phyloP scores from a whole-genome alignment of 2,797 vertebrate genomes.

The Phrynocephalus forsythii region DNA sequence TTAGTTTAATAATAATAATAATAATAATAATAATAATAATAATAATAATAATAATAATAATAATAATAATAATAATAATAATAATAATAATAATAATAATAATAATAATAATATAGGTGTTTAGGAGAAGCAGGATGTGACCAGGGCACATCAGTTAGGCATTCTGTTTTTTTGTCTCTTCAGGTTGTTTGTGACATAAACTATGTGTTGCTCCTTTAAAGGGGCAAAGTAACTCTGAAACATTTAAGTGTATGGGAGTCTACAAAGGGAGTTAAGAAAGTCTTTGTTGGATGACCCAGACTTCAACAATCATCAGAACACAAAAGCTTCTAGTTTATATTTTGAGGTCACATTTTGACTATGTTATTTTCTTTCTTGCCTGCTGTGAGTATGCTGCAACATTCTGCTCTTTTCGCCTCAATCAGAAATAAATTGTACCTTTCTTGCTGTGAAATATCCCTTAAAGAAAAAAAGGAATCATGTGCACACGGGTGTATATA shows the following conservation, averaged over 20 bases:
- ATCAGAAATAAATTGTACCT: slow-evolving; percentile 1
- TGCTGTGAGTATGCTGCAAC: not conserved
- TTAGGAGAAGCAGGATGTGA: not conserved
- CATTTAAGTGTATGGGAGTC: not conserved
- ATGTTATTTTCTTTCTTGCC: not conserved
- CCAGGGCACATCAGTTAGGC: not conserved
- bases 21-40: too few relatives aligned
- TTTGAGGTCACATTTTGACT: slow-evolving; percentile 7
- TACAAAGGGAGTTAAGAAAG: not conserved
- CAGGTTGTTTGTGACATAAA: not conserved
- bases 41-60: too few relatives aligned
- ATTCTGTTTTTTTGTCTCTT: not conserved
- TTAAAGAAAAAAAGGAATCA: not conserved
- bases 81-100: too few relatives aligned
- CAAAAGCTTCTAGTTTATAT: slow-evolving; percentile 2
- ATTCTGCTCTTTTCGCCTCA: not conserved
- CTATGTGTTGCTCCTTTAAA: not conserved
- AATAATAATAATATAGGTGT: not conserved
- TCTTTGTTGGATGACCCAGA: not conserved
- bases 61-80: not conserved
- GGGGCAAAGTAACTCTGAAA: slow-evolving; percentile 13
- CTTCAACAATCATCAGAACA: not conserved
- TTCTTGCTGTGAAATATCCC: not conserved
- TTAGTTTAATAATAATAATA: too few relatives aligned
- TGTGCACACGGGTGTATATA: too few relatives aligned